phyloP scores from a whole-genome alignment of 2,797 vertebrate species.

The Mus caroli region DNA sequence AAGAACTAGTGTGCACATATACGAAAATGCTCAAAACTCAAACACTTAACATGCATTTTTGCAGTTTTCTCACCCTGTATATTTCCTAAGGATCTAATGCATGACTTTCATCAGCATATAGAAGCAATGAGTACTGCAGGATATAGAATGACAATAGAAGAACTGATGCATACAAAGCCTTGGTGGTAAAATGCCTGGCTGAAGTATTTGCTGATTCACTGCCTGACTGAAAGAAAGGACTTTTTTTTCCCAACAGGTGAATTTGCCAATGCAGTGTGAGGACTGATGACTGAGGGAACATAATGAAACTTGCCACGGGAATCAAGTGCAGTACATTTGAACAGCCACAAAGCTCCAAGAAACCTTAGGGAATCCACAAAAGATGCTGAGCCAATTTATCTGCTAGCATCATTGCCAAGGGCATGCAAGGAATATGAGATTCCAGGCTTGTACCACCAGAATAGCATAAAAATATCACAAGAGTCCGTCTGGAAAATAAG shows the following conservation, averaged over 20 bases:
- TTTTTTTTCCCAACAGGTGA: slow-evolving; percentile 58
- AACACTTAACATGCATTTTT: background rate
- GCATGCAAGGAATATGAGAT: slow-evolving; percentile 22
- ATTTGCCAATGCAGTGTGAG: slow-evolving; percentile 54
- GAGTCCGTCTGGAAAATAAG: background rate
- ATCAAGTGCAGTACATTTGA: slow-evolving; percentile 51
- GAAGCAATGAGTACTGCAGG: background rate
- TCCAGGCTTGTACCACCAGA: background rate
- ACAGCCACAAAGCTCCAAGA: slow-evolving; percentile 32
- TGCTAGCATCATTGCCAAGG: slow-evolving; percentile 7
- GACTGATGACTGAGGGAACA: background rate
- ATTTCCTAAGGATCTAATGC: background rate
- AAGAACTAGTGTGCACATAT: background rate
- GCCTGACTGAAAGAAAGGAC: slow-evolving; percentile 4
- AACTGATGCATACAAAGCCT: background rate
- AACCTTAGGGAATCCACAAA: slow-evolving; percentile 13
- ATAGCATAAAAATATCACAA: background rate
- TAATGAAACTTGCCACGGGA: slow-evolving; percentile 52
- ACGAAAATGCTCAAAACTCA: background rate
- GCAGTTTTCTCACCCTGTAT: background rate
- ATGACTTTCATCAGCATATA: slow-evolving; percentile 19
- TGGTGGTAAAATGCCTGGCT: slow-evolving; percentile 28
- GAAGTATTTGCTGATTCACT: slow-evolving; percentile 43
- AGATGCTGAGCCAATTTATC: slow-evolving; percentile 58
- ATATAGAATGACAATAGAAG: background rate